phyloP scores from a whole-genome alignment of 1,140 invertebrate species.

The Schmidtea mediterranea region DNA sequence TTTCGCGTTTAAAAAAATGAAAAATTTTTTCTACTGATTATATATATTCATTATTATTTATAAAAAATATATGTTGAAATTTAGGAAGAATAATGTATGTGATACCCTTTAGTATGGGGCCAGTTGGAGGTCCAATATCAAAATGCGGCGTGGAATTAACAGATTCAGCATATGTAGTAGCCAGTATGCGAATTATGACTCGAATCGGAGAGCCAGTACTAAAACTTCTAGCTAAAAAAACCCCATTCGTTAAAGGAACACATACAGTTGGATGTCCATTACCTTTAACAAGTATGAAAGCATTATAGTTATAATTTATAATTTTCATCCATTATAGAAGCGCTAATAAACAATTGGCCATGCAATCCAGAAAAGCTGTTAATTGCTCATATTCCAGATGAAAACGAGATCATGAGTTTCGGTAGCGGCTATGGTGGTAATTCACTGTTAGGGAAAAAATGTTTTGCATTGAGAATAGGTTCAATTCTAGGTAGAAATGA shows the following conservation, averaged over 20 bases:
- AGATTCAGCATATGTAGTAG: constrained; percentile 71
- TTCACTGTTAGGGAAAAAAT: constrained; percentile 92
- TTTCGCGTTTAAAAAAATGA: too few species aligned
- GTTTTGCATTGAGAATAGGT: constrained; percentile 80
- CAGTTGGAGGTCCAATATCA: constrained; percentile 56
- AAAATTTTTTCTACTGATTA: too few species aligned
- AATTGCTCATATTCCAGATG: constrained; percentile 33
- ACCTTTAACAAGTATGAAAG: background rate
- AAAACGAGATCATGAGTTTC: constrained; percentile 62
- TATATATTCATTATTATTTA: too few species aligned
- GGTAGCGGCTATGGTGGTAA: constrained; percentile 93
- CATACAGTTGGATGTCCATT: background rate
- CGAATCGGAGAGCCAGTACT: constrained; percentile 43
- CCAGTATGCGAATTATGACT: constrained; percentile 82
- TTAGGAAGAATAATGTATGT: constrained; percentile 82
- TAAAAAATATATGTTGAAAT: constrained; percentile 18
- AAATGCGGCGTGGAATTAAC: constrained; percentile 81
- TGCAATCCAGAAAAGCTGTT: constrained; percentile 59
- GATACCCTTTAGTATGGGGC: constrained; percentile 80
- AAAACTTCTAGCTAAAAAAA: background rate
- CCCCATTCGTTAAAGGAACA: constrained; percentile 1
- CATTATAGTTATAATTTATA: too few species aligned
- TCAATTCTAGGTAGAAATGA: constrained; percentile 71
- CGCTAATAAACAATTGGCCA: constrained; percentile 50
- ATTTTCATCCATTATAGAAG: constrained; percentile 14